These are phyloP conservation scores for Geopemphigus sp. DNA, from an alignment of 1,140 invertebrate species.

Conservation along the genomic window DNA sequence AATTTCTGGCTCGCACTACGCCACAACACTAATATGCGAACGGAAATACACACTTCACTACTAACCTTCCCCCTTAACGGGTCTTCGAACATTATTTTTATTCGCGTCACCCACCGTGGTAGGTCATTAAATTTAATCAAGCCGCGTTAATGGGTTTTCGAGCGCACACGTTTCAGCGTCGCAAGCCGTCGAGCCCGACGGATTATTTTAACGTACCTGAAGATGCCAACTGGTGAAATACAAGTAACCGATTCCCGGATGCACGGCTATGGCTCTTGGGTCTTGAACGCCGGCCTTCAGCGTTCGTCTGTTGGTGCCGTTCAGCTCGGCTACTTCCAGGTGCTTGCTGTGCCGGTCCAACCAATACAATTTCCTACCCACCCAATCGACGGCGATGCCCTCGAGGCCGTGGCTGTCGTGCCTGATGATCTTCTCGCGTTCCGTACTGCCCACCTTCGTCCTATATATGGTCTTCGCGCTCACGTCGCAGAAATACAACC, in stretches of 20 bases:
- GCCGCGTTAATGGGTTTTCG: no score
- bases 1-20: no score
- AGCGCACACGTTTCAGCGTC: no score
- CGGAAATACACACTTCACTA: no score
- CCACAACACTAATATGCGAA: no score
- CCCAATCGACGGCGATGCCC: constrained; percentile 96
- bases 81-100: no score
- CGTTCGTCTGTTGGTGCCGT: constrained; percentile 88
- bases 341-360: constrained; percentile 94
- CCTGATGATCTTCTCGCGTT: constrained; percentile 80
- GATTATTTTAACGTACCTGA: constrained; percentile 60
- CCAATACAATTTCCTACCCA: constrained; percentile 95
- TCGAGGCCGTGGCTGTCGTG: constrained; percentile 93
- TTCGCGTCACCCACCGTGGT: no score
- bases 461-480: constrained; percentile 85
- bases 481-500: constrained; percentile 92
- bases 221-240: constrained; percentile 97
- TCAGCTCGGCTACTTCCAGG: constrained; percentile 85
- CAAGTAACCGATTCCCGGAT: constrained; percentile 90
- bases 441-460: constrained; percentile 54
- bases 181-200: no score
- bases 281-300: constrained; percentile 83
- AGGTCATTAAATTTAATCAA: no score
- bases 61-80: no score
- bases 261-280: constrained; percentile 89